Base-by-base conservation (phyloP, 2,113 vertebrate genomes). In the Cyprinodon tularosa region DNA sequence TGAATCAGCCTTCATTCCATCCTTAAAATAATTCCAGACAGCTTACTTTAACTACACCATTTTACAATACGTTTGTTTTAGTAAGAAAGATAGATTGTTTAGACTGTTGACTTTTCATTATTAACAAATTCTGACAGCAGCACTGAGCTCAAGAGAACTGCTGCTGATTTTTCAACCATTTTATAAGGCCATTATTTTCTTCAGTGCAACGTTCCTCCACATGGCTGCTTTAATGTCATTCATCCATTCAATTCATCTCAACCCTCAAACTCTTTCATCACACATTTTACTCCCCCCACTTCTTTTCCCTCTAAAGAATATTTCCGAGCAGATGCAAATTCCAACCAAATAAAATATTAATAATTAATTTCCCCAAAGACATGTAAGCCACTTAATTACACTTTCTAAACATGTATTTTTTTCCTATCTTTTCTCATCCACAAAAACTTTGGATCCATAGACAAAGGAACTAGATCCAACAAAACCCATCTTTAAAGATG, bases 371-470 rank as follows among this genome's bases (percentile, higher is more conserved):
- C 85, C 86, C 86, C 76, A 86, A 86, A 92, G 91, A 91, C 64
- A 91, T 91, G 89, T 87, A 89, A 90, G 88, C 80, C 87, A 86
- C 90, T 93, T 94, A 90, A 94, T 93, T 92, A 91, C 85, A 89
- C 87, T 92, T 92, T 91, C 84, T 88, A 88, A 91, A 93, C 83
- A 93, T 92, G 80, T 90, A 85, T 85, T 88, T 83, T 71, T 53
- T 76, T 47, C 38, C 76, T 73, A 64, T 74, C 12, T 61, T 77
- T 9, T 77, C 62, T 66, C 42, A 15, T 69, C 74, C 60, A 67
- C 44, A 4, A 45, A 77, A 72, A 68, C 65, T 84, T 69, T 3
- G 9, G 29, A 48, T 66, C 63, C 62, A 64, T 53, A 39, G 80
- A 74, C 85, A 76, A 69, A 82, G 60, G 71, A 10, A 80, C 15